These are phyloP conservation scores for Petrocephalus sullivani DNA, from an alignment of 2,797 vertebrate genomes.

Conservation along the genomic window DNA sequence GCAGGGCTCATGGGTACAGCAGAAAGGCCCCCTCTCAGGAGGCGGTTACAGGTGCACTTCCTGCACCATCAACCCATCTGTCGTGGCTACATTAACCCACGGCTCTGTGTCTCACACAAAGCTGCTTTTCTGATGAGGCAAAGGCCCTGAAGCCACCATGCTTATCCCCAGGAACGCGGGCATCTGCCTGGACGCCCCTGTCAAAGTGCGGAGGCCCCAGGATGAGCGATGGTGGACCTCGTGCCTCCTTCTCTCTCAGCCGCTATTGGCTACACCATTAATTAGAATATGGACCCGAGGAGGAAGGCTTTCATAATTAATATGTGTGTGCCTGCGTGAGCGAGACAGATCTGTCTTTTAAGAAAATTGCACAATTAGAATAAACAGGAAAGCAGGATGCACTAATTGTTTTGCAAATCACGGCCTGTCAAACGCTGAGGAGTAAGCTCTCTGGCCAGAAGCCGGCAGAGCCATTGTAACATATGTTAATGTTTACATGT, in stretches of 20 bases:
- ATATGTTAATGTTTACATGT: not conserved
- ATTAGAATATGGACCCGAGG: not conserved
- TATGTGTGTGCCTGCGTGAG: slow-evolving; percentile 31
- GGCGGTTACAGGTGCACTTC: slow-evolving; percentile 4
- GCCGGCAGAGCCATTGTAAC: not conserved
- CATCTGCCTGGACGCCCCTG: not conserved
- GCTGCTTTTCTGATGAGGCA: not conserved
- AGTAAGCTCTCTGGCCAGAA: not conserved
- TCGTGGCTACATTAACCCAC: not conserved
- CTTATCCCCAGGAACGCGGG: not conserved
- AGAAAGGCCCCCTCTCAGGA: not conserved
- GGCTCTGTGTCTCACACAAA: not conserved
- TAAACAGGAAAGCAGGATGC: not conserved
- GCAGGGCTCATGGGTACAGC: not conserved
- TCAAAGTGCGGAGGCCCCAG: not conserved
- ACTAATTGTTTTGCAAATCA: not conserved
- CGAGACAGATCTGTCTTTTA: slow-evolving; percentile 14
- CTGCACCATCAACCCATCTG: slow-evolving; percentile 22
- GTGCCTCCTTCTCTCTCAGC: not conserved
- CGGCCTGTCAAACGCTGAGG: not conserved
- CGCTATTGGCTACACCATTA: not conserved
- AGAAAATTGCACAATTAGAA: not conserved
- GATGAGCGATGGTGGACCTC: not conserved
- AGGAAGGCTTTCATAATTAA: slow-evolving; percentile 24
- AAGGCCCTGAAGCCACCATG: not conserved